Conservation (phyloP, 2,888 invertebrate genomes). For the Cephus pygmeus region DNA sequence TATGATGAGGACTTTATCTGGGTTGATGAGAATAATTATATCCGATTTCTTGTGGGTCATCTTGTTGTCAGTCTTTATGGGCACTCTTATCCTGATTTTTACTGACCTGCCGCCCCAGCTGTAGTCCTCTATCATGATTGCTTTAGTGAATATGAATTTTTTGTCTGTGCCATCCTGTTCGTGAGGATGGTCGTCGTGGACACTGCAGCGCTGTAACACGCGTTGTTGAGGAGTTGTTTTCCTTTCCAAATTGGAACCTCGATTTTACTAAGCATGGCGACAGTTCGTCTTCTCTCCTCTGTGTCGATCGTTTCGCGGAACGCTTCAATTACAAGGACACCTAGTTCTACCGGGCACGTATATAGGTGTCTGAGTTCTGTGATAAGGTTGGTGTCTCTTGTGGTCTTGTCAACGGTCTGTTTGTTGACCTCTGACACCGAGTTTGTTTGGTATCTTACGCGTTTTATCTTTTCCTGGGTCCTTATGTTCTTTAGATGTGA, state of each 20-base stretch:
- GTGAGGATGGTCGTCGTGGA: constrained; percentile 58
- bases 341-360: constrained; percentile 9
- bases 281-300: neutral
- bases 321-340: constrained; percentile 6
- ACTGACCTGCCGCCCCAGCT: neutral
- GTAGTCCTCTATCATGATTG: neutral
- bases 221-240: neutral
- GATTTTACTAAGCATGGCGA: neutral
- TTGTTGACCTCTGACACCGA: neutral
- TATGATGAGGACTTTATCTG: neutral
- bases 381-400: constrained; percentile 10
- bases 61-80: neutral
- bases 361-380: constrained; percentile 4
- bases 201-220: neutral
- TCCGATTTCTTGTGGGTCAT: constrained; percentile 22
- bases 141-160: neutral
- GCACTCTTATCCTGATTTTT: constrained; percentile 7
- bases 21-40: constrained; percentile 8
- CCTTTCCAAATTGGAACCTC: neutral
- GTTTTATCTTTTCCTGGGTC: constrained; percentile 22
- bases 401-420: neutral
- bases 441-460: constrained; percentile 13
- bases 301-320: constrained; percentile 2
- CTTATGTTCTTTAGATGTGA: constrained; percentile 24
- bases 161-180: too few species aligned